These are phyloP conservation scores for Lagria hirta DNA, from an alignment of 2,888 invertebrate genomes.

Conservation along the genomic window DNA sequence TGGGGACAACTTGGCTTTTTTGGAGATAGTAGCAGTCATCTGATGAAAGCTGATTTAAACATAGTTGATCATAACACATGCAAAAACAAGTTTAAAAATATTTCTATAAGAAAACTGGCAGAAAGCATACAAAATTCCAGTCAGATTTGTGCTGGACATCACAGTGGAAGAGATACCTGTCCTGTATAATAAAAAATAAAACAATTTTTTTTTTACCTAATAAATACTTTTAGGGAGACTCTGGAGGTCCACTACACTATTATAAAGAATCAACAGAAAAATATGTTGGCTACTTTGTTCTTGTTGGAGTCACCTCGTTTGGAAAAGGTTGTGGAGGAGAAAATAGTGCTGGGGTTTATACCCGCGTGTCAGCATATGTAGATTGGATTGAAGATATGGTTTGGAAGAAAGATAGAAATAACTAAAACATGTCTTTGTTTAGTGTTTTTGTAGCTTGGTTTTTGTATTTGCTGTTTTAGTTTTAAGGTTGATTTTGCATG, in stretches of 20 bases:
- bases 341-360: slow-evolving; percentile 11
- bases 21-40: slow-evolving; percentile 37
- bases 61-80: slow-evolving; percentile 17
- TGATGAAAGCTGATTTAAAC: slow-evolving; percentile 50
- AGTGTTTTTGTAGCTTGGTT: no score
- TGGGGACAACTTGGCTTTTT: slow-evolving; percentile 49
- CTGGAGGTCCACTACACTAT: slow-evolving; percentile 60
- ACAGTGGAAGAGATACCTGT: slow-evolving; percentile 35
- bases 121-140: slow-evolving; percentile 31
- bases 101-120: slow-evolving; percentile 10
- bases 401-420: no score
- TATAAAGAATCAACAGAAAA: background rate
- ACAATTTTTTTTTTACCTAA: slow-evolving; percentile 39
- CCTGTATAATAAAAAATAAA: slow-evolving; percentile 31
- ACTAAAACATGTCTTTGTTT: no score
- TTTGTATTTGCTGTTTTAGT: no score
- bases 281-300: slow-evolving; percentile 2
- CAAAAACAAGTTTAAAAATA: slow-evolving; percentile 11
- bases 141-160: slow-evolving; percentile 38
- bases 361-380: slow-evolving; percentile 12
- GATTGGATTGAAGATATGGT: slow-evolving; percentile 18
- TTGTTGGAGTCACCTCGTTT: slow-evolving; percentile 12
- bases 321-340: slow-evolving; percentile 9
- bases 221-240: slow-evolving; percentile 54
- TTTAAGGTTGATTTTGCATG: no score